These are phyloP conservation scores for Anoplolepis gracilipes DNA, from an alignment of 1,140 invertebrate genomes.

Conservation along the genomic window DNA sequence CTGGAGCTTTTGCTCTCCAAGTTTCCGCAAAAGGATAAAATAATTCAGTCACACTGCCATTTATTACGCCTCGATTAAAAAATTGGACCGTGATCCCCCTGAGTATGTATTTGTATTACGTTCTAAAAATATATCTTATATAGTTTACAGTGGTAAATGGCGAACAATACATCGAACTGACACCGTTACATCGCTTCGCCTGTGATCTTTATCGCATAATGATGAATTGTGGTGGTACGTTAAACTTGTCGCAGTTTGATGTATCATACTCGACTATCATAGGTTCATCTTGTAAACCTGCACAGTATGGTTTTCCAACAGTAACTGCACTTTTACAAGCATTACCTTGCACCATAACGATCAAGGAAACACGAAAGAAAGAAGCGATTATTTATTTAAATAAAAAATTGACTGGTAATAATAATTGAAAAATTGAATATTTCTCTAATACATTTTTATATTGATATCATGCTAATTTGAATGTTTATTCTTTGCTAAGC, in stretches of 20 bases:
- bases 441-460: no score
- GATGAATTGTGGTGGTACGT: conserved; percentile 85
- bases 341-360: conserved; percentile 87
- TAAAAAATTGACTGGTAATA: conserved; percentile 82
- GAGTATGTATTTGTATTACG: not conserved
- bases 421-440: not conserved
- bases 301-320: conserved; percentile 87
- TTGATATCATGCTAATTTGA: not conserved
- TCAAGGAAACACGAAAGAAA: conserved; percentile 82
- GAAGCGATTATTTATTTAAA: conserved; percentile 83
- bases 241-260: conserved; percentile 87
- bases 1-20: no score
- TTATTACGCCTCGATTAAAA: not conserved
- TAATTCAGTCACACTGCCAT: not conserved
- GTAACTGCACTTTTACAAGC: conserved; percentile 86
- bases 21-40: not conserved
- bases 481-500: conserved; percentile 38
- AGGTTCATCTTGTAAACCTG: conserved; percentile 86
- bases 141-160: conserved; percentile 78
- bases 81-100: not conserved
- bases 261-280: conserved; percentile 86
- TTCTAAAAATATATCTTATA: conserved; percentile 72
- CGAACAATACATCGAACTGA: conserved; percentile 85
- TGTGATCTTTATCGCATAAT: conserved; percentile 87
- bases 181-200: conserved; percentile 87